Conservation (phyloP, 1,140 invertebrate genomes). For the Antheraea pernyi region DNA sequence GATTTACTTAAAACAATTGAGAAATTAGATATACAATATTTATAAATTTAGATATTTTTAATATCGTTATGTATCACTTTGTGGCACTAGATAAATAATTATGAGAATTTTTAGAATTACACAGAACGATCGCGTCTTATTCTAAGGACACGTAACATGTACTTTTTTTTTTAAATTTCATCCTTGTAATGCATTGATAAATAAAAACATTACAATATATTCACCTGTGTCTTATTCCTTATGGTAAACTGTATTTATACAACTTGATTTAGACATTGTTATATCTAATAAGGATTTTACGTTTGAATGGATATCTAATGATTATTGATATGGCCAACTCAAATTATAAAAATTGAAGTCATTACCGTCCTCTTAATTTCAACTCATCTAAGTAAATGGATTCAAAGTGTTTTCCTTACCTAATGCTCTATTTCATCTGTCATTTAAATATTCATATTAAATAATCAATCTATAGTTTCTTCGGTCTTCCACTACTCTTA, state of each 20-base stretch:
- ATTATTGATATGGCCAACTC: no score
- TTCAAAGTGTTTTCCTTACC: no score
- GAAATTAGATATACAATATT: slow-evolving; percentile 36
- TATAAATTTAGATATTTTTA: slow-evolving; percentile 51
- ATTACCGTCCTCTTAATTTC: no score
- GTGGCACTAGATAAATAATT: slow-evolving; percentile 53
- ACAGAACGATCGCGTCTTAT: slow-evolving; percentile 41
- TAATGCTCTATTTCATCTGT: no score
- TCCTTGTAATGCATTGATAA: slow-evolving; percentile 57
- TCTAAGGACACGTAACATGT: slow-evolving; percentile 43
- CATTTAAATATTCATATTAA: no score
- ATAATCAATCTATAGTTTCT: no score
- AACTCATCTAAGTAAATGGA: no score
- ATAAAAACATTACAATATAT: slow-evolving; percentile 47
- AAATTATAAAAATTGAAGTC: no score
- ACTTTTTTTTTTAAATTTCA: slow-evolving; percentile 49
- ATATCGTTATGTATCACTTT: slow-evolving; percentile 51
- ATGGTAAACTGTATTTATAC: neutral
- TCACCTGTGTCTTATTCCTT: neutral
- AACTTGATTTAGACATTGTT: no score
- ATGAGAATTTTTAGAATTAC: slow-evolving; percentile 49
- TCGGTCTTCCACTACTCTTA: no score
- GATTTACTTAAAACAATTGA: slow-evolving; percentile 7
- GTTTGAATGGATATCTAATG: no score
- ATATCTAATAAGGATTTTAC: no score